Conservation (phyloP, 2,797 vertebrate genomes). For the Betta splendens region DNA sequence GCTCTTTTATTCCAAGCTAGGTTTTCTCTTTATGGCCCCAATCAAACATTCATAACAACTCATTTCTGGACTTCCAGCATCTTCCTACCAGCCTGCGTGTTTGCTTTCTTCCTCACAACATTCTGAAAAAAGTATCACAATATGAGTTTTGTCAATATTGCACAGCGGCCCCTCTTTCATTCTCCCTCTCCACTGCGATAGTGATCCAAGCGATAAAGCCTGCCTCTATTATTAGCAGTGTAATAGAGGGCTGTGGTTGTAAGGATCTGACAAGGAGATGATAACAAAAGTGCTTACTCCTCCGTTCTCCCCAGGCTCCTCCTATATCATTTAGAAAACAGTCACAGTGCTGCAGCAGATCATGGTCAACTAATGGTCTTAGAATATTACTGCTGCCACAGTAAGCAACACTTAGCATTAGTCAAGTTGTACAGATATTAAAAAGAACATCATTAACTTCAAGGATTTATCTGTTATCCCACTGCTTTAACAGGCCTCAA, state of each 20-base stretch:
- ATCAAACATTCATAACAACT: conserved; percentile 54
- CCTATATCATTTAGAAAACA: conserved; percentile 74
- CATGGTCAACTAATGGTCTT: conserved; percentile 65
- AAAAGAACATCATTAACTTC: conserved; percentile 54
- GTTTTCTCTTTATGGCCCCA: conserved; percentile 40
- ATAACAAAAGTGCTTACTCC: conserved; percentile 77
- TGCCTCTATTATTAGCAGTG: conserved; percentile 71
- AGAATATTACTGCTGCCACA: conserved; percentile 65
- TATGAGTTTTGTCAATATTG: conserved; percentile 57
- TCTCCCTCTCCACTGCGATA: conserved; percentile 42
- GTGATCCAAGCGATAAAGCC: conserved; percentile 61
- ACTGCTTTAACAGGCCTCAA: conserved; percentile 16
- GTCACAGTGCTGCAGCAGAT: conserved; percentile 62
- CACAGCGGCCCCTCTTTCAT: conserved; percentile 48
- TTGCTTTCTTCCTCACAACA: conserved; percentile 40
- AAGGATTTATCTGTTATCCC: conserved; percentile 42
- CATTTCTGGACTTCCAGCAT: conserved; percentile 39
- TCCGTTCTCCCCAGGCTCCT: conserved; percentile 53
- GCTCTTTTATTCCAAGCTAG: conserved; percentile 20
- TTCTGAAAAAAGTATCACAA: conserved; percentile 27
- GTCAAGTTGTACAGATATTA: conserved; percentile 60
- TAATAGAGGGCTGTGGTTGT: conserved; percentile 68
- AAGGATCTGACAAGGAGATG: conserved; percentile 73
- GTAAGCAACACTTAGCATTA: conserved; percentile 63
- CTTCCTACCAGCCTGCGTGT: conserved; percentile 29